These are phyloP conservation scores for Drosophila yakuba DNA, from an alignment of 1,140 invertebrate genomes.

Conservation along the genomic window DNA sequence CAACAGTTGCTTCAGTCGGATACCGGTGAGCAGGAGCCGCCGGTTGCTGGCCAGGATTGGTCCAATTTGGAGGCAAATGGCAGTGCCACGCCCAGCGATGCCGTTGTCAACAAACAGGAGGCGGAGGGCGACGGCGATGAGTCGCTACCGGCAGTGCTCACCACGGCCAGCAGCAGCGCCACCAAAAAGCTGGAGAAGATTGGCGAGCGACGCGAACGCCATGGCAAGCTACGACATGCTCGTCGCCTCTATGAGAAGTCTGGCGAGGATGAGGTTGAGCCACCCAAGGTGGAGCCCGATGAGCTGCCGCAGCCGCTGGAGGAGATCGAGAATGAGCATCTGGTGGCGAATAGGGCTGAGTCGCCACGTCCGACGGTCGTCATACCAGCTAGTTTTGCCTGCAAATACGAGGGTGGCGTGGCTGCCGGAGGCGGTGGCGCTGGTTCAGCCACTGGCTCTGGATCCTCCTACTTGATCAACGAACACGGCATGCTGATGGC, in stretches of 20 bases:
- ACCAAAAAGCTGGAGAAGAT: conserved; percentile 56
- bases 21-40: conserved; percentile 31
- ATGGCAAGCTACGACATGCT: conserved; percentile 68
- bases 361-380: conserved; percentile 27
- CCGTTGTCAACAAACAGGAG: conserved; percentile 24
- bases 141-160: conserved; percentile 1
- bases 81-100: conserved; percentile 30
- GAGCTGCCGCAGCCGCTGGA: conserved; percentile 69
- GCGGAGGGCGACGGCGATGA: conserved; percentile 40
- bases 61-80: conserved; percentile 11
- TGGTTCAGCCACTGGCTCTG: neutral
- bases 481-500: conserved; percentile 81
- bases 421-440: neutral
- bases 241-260: conserved; percentile 45
- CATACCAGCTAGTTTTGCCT: conserved; percentile 31
- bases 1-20: conserved; percentile 34
- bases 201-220: conserved; percentile 61
- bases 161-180: neutral
- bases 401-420: conserved; percentile 40
- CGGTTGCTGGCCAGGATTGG: conserved; percentile 34
- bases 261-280: neutral
- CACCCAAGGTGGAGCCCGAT: conserved; percentile 24
- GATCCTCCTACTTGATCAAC: conserved; percentile 65
- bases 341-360: conserved; percentile 60
- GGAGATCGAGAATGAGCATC: conserved; percentile 79